Evolutionary conservation across 2,888 invertebrate genomes (phyloP).

Genomic region (Sussaba pulchella): DNA sequence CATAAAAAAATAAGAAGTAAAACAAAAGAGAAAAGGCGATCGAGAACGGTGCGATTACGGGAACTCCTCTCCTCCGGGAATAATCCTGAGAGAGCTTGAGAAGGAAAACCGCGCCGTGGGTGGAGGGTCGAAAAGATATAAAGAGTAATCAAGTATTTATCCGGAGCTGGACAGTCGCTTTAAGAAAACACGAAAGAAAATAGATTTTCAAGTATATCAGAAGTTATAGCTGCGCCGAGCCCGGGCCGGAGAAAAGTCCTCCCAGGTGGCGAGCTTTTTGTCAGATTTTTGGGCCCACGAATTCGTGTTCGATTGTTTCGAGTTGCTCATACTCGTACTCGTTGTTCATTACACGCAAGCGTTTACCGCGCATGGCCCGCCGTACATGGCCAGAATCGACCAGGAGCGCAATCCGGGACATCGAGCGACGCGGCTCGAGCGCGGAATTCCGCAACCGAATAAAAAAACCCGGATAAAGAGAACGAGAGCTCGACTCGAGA

Average conservation of each 20-base stretch:
- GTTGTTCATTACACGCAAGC: too few species aligned
- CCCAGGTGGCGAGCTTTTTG: constrained; percentile 64
- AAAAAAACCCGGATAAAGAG: constrained; percentile 56
- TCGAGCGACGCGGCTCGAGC: constrained; percentile 17
- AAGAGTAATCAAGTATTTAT: background rate
- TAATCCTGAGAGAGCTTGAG: constrained; percentile 6
- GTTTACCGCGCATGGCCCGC: too few species aligned
- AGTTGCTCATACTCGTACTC: too few species aligned
- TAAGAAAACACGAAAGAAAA: background rate
- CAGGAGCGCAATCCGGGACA: too few species aligned
- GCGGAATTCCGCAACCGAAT: constrained; percentile 39
- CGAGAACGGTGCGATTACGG: constrained; percentile 18
- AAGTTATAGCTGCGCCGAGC: constrained; percentile 10
- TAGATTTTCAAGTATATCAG: constrained; percentile 26
- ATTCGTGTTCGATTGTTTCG: background rate
- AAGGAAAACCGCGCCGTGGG: background rate
- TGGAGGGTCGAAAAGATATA: background rate
- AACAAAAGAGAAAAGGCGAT: constrained; percentile 24
- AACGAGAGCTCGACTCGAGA: constrained; percentile 27
- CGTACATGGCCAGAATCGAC: too few species aligned
- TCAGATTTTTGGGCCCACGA: constrained; percentile 4
- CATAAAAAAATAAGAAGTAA: constrained; percentile 14
- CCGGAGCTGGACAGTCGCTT: background rate
- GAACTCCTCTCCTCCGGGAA: constrained; percentile 46
- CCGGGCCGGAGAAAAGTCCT: constrained; percentile 46